Evolutionary conservation across 2,888 invertebrate genomes (phyloP), one percentile per base, ranked within the genome.

Genomic region (Hypomecis atomaria): DNA sequence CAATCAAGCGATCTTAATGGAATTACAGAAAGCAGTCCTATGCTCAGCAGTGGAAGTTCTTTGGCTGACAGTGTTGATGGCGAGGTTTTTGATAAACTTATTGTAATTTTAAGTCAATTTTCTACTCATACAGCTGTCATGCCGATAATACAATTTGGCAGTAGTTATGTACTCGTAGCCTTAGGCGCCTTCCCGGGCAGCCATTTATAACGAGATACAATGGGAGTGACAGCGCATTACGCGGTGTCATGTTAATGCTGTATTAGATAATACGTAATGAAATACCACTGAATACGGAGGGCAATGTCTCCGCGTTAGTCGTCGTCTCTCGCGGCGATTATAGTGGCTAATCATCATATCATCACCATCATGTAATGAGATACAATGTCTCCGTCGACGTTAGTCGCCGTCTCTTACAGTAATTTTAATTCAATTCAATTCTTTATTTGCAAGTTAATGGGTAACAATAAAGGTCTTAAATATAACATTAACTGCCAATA

Each of bases 141-240:
- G 1, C 23, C 1, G 1, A 23, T 3, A 23, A 23, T 23, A 23
- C 23, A 3, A 23, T 23, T 40, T 40, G 40, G 3, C 7, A 40
- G 40, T 40, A 34, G 7, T 6, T 6, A 5, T 36, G 8, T 6
- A 4, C 9, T 61, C 65, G 59, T 56, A 61, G 34, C n/a, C 36
- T 23, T 23, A 23, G 49, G n/a, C 45, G 36, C 65, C 65, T 61
- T 56, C 69, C n/a, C 56, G 55, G 61, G 54, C 69, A 63, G 66
- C 65, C 69, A 73, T 74, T 71, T 70, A 71, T 69, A 64, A 69
- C 59, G 61, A 49, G 55, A 59, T 56, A 74, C 72, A 72, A 70
- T 66, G 73, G 69, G 56, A 72, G 68, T 67, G 75, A 70, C 74
- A 73, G 62, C 58, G 66, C 71, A 74, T 75, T 76, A 75, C 74